Evolutionary conservation across 1,140 invertebrate genomes (phyloP), one percentile per base, ranked within the genome.

Genomic region (Heterodera schachtii): DNA sequence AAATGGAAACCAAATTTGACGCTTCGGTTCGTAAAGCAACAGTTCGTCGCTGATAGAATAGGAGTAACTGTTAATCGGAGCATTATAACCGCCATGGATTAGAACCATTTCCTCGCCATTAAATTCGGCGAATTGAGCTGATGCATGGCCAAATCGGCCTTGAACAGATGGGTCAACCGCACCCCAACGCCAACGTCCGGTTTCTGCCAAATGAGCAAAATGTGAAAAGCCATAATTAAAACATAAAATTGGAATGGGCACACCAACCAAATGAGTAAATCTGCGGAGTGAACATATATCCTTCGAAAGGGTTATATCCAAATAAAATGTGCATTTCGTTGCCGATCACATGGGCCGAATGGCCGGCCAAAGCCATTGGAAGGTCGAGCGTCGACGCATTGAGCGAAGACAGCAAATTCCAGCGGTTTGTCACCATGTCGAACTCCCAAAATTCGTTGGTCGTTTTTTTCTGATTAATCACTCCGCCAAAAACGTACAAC

Each of bases 281-380:
- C 78, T 89, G 88, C 13, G 89, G 82, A 41, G 78, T 81, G 77
- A 86, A 82, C 31, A 90, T 44, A 69, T 89, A 89, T 44, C 86
- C 88, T 47, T 85, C 79, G 69, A 79, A 85, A 44, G 86, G 86
- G 73, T 88, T 90, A 80, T 90, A 90, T 11, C 88, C 88, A 78
- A 90, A 90, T 66, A 89, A 80, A 80, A 88, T 79, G 79, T 85
- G 87, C 88, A 89, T 89, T 60, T 89, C 81, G 11, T 88, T 75
- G 8, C 81, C 85, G 71, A 89, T 81, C 11, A 89, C 85, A 75
- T 90, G 89, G 49, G 89, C 89, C 21, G 88, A 85, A 79, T 89
- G 88, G 41, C 88, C 88, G 57, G 86, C 84, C 41, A 88, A 88
- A 13, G 89, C 86, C 16, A 82, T 73, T 21, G 88, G 88, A 44